Evolutionary conservation across 2,113 vertebrate genomes (phyloP).

Genomic region (Sminthopsis crassicaudata): DNA sequence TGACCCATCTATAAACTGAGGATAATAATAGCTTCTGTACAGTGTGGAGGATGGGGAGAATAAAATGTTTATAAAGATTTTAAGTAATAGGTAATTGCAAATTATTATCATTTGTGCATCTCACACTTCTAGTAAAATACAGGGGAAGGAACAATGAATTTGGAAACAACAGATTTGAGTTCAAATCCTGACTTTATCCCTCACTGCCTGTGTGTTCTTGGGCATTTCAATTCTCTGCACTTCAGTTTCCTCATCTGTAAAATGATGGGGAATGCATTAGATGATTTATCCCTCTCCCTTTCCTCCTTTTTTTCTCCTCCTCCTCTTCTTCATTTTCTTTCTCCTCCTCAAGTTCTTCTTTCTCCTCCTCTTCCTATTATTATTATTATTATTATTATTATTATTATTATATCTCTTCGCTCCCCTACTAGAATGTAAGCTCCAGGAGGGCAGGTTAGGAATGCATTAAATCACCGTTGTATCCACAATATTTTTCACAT

Average conservation of each 20-base stretch:
- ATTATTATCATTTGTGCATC: not conserved
- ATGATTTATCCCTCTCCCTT: not conserved
- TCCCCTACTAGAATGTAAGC: not conserved
- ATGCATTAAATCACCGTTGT: not conserved
- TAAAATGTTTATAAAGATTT: not conserved
- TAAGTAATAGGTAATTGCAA: not conserved
- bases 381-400: not conserved
- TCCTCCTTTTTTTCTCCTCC: too few species aligned
- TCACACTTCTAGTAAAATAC: not conserved
- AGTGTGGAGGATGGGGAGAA: not conserved
- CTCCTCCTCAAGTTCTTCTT: too few species aligned
- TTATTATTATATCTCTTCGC: not conserved
- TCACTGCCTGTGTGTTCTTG: not conserved
- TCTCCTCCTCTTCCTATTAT: too few species aligned
- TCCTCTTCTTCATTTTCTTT: too few species aligned
- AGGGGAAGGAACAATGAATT: not conserved
- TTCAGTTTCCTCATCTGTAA: not conserved
- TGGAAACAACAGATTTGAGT: not conserved
- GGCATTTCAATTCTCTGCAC: not conserved
- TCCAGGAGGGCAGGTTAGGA: not conserved
- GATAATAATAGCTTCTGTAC: not conserved
- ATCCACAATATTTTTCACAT: not conserved
- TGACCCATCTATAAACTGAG: not conserved
- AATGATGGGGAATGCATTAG: not conserved
- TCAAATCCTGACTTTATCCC: not conserved